These are phyloP conservation scores for Ataeniobius toweri DNA, from an alignment of 2,797 vertebrate species.

Conservation along the genomic window DNA sequence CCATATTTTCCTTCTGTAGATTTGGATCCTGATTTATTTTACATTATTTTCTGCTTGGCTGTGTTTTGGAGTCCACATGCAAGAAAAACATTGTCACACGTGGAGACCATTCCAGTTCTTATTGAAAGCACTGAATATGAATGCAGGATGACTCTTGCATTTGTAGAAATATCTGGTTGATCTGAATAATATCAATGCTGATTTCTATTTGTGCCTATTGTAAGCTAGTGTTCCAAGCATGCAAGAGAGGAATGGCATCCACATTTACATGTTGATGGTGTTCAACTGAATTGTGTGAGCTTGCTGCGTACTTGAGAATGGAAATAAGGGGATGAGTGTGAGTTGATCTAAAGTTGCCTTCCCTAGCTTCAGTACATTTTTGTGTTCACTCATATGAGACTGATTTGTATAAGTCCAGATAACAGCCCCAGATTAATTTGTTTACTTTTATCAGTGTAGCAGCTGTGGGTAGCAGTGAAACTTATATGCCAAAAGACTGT, in stretches of 20 bases:
- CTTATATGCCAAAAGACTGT: constrained; percentile 24
- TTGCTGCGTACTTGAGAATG: constrained; percentile 11
- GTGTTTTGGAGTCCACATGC: constrained; percentile 29
- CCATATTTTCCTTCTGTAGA: constrained; percentile 19
- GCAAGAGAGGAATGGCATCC: constrained; percentile 10
- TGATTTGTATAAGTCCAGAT: constrained; percentile 22
- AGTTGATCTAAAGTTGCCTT: constrained; percentile 16
- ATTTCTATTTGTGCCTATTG: constrained; percentile 26
- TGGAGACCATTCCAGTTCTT: constrained; percentile 15
- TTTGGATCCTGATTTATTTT: constrained; percentile 36
- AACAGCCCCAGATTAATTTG: constrained; percentile 25
- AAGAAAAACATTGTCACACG: constrained; percentile 18
- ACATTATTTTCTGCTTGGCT: constrained; percentile 40
- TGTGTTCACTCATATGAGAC: constrained; percentile 1
- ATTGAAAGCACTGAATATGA: constrained; percentile 30
- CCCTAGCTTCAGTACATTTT: constrained; percentile 11
- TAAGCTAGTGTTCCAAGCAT: constrained; percentile 25
- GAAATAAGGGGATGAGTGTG: constrained; percentile 9
- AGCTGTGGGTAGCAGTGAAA: constrained; percentile 2
- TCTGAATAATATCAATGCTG: constrained; percentile 19
- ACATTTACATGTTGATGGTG: constrained; percentile 46
- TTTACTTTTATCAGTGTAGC: constrained; percentile 24
- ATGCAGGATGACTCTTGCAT: constrained; percentile 21
- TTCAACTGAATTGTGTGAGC: constrained; percentile 11
- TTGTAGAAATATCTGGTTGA: constrained; percentile 23